Conservation (phyloP, 2,888 invertebrate genomes). For the Agapostemon virescens region DNA sequence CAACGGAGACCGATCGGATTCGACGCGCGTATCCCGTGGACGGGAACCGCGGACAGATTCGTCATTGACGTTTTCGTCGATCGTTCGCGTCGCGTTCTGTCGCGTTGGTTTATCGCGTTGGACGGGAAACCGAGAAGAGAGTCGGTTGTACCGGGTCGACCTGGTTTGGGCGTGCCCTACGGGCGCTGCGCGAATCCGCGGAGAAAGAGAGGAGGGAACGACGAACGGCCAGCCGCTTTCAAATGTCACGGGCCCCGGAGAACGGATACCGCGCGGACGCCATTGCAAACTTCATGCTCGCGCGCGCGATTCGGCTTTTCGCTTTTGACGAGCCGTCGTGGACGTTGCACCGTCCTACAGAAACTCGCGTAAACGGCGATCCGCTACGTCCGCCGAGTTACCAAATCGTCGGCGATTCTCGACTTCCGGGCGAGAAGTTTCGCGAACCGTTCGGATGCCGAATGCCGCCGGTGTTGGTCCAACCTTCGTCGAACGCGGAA, state of each 20-base stretch:
- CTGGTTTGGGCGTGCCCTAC: slow-evolving; percentile 62
- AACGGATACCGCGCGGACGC: slow-evolving; percentile 28
- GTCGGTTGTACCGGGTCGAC: slow-evolving; percentile 60
- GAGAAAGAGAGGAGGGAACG: slow-evolving; percentile 34
- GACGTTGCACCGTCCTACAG: neutral
- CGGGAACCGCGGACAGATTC: too few relatives aligned
- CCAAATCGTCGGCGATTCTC: neutral
- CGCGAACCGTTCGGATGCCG: neutral
- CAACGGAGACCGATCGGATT: too few relatives aligned
- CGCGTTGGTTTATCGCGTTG: slow-evolving; percentile 58
- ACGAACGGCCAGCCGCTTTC: slow-evolving; percentile 36
- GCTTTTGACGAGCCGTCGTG: neutral
- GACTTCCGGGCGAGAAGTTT: neutral
- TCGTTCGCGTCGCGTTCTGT: neutral
- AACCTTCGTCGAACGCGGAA: neutral
- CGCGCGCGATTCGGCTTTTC: neutral
- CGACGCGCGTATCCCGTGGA: too few relatives aligned
- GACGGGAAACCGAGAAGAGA: slow-evolving; percentile 63
- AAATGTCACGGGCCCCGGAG: slow-evolving; percentile 58
- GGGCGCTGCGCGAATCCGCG: slow-evolving; percentile 40
- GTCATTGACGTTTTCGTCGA: slow-evolving; percentile 18
- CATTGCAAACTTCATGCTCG: neutral
- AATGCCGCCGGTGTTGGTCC: neutral
- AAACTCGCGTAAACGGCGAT: neutral
- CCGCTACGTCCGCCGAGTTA: neutral